Percentiles rank a stretch among this genome's conserved stretches.
Conservation (phyloP, 35 echinoderm and acorn worm species). For the Strongylocentrotus purpuratus region DNA sequence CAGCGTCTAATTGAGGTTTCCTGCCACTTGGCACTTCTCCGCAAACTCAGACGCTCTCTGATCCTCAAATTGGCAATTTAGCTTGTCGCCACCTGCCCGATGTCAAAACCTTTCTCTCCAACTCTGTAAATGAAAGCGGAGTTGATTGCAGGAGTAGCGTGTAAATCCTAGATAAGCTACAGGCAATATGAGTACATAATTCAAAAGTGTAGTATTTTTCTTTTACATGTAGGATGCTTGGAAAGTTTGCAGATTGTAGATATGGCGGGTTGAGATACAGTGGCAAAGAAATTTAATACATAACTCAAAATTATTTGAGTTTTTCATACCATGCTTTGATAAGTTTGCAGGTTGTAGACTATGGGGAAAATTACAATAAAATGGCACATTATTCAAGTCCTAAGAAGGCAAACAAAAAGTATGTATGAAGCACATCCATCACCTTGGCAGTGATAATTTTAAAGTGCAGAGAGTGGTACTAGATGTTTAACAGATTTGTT, state of each 20-base stretch:
- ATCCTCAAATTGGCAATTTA: slow-evolving; percentile 11
- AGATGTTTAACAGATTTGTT: too few relatives aligned
- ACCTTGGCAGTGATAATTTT: too few relatives aligned
- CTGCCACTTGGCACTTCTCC: background rate
- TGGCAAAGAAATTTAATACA: background rate
- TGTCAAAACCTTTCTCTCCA: background rate
- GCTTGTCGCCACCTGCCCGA: background rate
- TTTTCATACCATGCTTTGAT: too few relatives aligned
- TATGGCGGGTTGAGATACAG: background rate
- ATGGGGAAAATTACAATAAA: too few relatives aligned
- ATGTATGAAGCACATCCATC: too few relatives aligned
- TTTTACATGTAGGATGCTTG: background rate
- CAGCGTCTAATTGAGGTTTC: background rate
- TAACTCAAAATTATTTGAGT: too few relatives aligned
- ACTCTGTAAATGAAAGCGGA: background rate
- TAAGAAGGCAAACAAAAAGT: too few relatives aligned
- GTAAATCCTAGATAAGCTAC: background rate
- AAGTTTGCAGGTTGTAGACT: too few relatives aligned
- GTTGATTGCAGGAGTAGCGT: background rate
- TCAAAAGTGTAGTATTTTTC: background rate
- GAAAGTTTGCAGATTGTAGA: background rate
- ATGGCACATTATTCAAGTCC: too few relatives aligned
- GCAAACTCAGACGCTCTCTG: background rate
- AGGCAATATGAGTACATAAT: background rate
- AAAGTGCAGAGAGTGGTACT: too few relatives aligned